Percentiles rank a stretch among this genome's conserved stretches.
phyloP scores from a whole-genome alignment of 2,888 invertebrate genomes.

The Alloplasta piceator region DNA sequence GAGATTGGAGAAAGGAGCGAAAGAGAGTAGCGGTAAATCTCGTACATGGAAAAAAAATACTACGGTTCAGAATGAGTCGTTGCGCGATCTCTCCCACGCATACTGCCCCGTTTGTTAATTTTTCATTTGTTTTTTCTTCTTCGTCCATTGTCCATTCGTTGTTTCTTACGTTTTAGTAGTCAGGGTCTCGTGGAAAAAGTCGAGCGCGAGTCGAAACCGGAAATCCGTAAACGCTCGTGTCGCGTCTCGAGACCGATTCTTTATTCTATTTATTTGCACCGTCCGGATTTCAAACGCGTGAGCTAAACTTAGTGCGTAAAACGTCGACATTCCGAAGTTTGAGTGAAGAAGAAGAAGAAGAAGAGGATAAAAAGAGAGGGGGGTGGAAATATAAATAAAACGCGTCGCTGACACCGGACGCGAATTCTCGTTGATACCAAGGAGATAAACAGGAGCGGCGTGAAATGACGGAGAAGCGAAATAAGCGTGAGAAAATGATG shows the following conservation, averaged over 20 bases:
- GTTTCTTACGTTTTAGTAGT: constrained; percentile 24
- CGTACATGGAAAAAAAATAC: too few species aligned
- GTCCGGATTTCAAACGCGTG: constrained; percentile 45
- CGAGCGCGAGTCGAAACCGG: constrained; percentile 14
- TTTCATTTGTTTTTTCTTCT: constrained; percentile 27
- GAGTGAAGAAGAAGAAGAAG: constrained; percentile 28
- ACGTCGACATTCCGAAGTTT: constrained; percentile 76
- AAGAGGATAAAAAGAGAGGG: constrained; percentile 33
- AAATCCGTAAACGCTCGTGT: constrained; percentile 3
- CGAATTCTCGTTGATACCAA: constrained; percentile 41
- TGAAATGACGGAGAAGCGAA: not conserved
- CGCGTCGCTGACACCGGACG: constrained; percentile 45
- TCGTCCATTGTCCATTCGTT: constrained; percentile 14
- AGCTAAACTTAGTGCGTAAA: constrained; percentile 59
- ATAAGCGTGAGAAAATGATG: not conserved
- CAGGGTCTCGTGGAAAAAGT: constrained; percentile 32
- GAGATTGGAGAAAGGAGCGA: constrained; percentile 33
- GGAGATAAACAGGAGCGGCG: constrained; percentile 10
- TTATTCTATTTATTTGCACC: constrained; percentile 58
- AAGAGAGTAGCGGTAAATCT: not conserved
- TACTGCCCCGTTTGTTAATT: constrained; percentile 5
- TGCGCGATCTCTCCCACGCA: constrained; percentile 26
- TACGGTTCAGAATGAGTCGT: not conserved
- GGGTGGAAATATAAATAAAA: constrained; percentile 23
- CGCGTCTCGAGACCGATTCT: constrained; percentile 33